Base-by-base conservation (phyloP, 2,113 vertebrate species). In the Alethe castanea region DNA sequence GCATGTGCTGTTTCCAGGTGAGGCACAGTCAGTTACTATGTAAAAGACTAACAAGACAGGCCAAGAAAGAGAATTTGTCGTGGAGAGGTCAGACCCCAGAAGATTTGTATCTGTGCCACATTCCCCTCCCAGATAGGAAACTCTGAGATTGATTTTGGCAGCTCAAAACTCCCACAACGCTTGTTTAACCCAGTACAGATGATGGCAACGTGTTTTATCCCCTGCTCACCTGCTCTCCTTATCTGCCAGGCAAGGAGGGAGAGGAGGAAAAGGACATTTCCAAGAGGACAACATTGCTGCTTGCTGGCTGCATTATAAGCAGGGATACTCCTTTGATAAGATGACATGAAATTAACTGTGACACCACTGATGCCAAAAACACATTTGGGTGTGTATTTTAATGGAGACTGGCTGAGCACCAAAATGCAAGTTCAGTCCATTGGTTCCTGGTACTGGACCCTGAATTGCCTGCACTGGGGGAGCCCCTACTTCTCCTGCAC, bases 381-480 rank as follows among this genome's bases (percentile, higher is more conserved):
- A 19, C 3, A 2, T 47, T 72, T 20, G 40, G 24, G 29, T 4
- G 4, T 28, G n/a, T 17, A 28, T 74, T 24, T 57, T 38, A 64
- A 74, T 7, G 24, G 40, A 57, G 18, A 19, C 15, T 60, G 45
- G 26, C 45, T 81, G 45, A 73, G 36, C 1, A 4, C 22, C 1
- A 1, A 59, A 52, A 59, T 13, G 14, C 12, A 35, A 28, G 29
- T 77, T 84, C 60, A 87, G 31, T 19, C 50, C 36, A 20, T 38
- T 6, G 7, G 5, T 47, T 87, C 19, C 50, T n/a, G 20, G 40
- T 36, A 16, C 31, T 4, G 7, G 42, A 56, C 1, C 2, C 8
- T 4, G 14, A 60, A 29, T 2, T 8, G 3, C 20, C 67, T 50
- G 13, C 0, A 0, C 20, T 4, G 0, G 26, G 11, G 18, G 2